These are phyloP conservation scores for Plumapathes pennacea DNA, from an alignment of 92 coral and sea anemone species.

Conservation along the genomic window DNA sequence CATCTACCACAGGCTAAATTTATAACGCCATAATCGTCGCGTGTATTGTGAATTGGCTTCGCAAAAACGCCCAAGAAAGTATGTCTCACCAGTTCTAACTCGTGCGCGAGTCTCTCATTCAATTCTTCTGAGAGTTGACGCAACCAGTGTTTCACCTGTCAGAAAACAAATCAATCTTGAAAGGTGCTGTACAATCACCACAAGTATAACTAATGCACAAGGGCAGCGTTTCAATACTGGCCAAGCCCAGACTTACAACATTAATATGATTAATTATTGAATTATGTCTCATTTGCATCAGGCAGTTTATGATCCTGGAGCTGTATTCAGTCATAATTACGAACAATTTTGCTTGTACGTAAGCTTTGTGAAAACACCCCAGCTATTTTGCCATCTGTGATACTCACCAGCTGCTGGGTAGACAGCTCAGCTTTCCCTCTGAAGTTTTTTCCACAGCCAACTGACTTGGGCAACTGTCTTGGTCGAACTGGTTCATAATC, in stretches of 20 bases:
- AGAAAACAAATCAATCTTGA: background rate
- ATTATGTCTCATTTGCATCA: too few relatives aligned
- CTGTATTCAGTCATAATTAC: background rate
- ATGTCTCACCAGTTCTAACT: constrained; percentile 67
- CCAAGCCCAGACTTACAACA: too few relatives aligned
- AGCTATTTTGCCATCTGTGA: too few relatives aligned
- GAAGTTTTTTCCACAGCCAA: constrained; percentile 89
- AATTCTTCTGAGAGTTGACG: constrained; percentile 82
- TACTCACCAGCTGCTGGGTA: constrained; percentile 71
- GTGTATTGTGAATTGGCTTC: too few relatives aligned
- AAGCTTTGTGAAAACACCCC: too few relatives aligned
- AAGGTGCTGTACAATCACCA: background rate
- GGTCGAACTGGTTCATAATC: constrained; percentile 87
- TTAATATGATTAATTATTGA: too few relatives aligned
- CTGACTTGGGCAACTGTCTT: constrained; percentile 86
- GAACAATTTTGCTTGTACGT: too few relatives aligned
- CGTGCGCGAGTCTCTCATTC: constrained; percentile 70
- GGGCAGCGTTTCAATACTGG: too few relatives aligned
- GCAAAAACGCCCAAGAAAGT: too few relatives aligned
- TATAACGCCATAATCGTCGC: too few relatives aligned
- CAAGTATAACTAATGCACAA: background rate
- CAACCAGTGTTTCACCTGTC: constrained; percentile 77
- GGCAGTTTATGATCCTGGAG: background rate
- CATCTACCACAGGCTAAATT: too few relatives aligned
- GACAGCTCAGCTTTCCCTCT: constrained; percentile 84